These are phyloP conservation scores for Enteromius viviparus DNA, from an alignment of 2,797 vertebrate species.

Conservation along the genomic window DNA sequence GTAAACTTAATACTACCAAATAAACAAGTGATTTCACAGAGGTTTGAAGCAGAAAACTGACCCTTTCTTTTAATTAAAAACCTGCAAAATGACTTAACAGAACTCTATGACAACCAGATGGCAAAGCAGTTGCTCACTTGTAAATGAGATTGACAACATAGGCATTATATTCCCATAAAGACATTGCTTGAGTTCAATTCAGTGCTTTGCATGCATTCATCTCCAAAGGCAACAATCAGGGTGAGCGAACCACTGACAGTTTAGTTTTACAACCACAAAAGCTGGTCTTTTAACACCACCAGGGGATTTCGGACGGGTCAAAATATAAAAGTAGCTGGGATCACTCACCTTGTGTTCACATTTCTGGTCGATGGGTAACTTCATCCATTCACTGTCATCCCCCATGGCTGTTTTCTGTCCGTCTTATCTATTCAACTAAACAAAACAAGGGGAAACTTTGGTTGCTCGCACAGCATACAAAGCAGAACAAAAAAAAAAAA, in stretches of 20 bases:
- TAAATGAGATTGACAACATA: background rate
- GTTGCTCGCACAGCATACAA: background rate
- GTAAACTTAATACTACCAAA: background rate
- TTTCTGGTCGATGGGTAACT: conserved; percentile 95
- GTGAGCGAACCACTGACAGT: background rate
- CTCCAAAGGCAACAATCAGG: background rate
- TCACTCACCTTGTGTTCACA: conserved; percentile 96
- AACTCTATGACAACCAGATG: background rate
- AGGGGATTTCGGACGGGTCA: background rate
- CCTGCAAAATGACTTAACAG: background rate
- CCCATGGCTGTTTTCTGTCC: conserved; percentile 79
- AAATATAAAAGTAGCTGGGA: conserved; percentile 36
- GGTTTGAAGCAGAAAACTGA: background rate
- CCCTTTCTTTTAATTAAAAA: background rate
- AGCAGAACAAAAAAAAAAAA: background rate
- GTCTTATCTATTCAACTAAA: conserved; percentile 69
- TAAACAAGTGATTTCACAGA: background rate
- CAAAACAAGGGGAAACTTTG: conserved; percentile 17
- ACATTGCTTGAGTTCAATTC: background rate
- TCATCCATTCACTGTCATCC: conserved; percentile 98
- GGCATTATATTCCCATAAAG: background rate
- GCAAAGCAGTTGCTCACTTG: background rate
- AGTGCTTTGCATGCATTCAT: background rate
- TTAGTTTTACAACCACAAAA: background rate
- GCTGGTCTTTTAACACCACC: background rate